phyloP scores from a whole-genome alignment of 2,797 vertebrate species.

The Erpetoichthys calabaricus region DNA sequence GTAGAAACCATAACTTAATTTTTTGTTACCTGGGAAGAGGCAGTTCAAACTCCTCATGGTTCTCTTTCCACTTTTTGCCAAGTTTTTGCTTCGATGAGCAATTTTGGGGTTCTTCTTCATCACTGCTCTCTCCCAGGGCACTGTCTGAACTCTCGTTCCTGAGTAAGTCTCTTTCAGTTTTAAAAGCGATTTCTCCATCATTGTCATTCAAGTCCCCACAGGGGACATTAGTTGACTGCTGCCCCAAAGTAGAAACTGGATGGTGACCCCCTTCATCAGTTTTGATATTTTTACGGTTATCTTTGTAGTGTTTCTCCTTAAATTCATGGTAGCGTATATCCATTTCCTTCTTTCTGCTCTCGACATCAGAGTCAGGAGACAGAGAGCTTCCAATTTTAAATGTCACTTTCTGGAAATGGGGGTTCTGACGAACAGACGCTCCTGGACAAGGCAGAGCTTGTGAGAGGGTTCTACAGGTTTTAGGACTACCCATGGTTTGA shows the following conservation, averaged over 20 bases:
- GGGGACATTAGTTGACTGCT: slow-evolving; percentile 30
- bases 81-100: not conserved
- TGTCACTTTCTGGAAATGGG: slow-evolving; percentile 44
- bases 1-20: too few species aligned
- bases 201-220: slow-evolving; percentile 26
- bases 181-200: slow-evolving; percentile 22
- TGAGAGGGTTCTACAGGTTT: slow-evolving; percentile 18
- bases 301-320: slow-evolving; percentile 15
- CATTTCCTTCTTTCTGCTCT: slow-evolving; percentile 35
- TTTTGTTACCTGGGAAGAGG: slow-evolving; percentile 56
- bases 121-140: slow-evolving; percentile 65
- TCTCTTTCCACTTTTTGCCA: slow-evolving; percentile 16
- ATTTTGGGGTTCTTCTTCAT: slow-evolving; percentile 29
- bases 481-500: not conserved
- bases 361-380: slow-evolving; percentile 51
- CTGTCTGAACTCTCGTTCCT: slow-evolving; percentile 65
- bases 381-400: slow-evolving; percentile 63
- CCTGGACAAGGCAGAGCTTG: slow-evolving; percentile 34
- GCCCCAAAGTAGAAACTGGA: slow-evolving; percentile 2
- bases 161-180: slow-evolving; percentile 47
- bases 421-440: slow-evolving; percentile 23
- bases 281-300: slow-evolving; percentile 11
- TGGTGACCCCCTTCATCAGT: too few species aligned
- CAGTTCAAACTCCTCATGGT: slow-evolving; percentile 49
- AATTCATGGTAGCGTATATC: slow-evolving; percentile 27